A percentile compares a stretch with the other conserved stretches of the same genome.
Evolutionary conservation across 2,797 vertebrate species (phyloP).

Genomic region (Rhabdophis nuchalis): DNA sequence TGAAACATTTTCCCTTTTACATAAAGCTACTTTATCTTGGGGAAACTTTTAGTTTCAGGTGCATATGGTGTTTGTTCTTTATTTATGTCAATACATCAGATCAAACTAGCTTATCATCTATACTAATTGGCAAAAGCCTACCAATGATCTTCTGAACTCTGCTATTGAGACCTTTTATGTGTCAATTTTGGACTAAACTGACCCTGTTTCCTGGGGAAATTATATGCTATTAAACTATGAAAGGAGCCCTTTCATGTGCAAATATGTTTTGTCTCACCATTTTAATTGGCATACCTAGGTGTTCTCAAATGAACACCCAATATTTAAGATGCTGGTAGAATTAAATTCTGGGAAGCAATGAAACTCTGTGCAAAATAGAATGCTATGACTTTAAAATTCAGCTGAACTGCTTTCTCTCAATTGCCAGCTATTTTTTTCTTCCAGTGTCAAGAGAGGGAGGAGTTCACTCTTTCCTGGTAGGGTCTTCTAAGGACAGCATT

Average conservation of each 20-base stretch:
- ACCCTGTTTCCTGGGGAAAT: background rate
- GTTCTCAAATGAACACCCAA: background rate
- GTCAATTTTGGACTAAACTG: background rate
- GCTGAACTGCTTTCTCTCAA: background rate
- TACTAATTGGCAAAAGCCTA: background rate
- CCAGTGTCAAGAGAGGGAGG: background rate
- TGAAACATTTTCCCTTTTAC: background rate
- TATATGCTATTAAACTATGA: background rate
- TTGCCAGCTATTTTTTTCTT: background rate
- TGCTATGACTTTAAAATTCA: background rate
- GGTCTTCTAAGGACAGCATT: conserved; percentile 2
- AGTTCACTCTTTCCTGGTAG: background rate
- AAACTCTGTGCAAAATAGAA: background rate
- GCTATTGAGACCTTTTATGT: background rate
- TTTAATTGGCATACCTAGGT: background rate
- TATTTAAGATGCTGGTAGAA: background rate
- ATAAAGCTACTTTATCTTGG: background rate
- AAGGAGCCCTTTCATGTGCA: background rate
- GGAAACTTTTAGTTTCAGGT: background rate
- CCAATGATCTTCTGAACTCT: background rate
- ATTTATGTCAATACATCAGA: background rate
- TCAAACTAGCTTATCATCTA: background rate
- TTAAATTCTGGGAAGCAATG: background rate
- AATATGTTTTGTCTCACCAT: background rate
- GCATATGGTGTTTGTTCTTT: background rate